Percentiles rank a stretch among this genome's conserved stretches.
phyloP scores from a whole-genome alignment of 2,888 invertebrate genomes.

The Ferdinandea cuprea region DNA sequence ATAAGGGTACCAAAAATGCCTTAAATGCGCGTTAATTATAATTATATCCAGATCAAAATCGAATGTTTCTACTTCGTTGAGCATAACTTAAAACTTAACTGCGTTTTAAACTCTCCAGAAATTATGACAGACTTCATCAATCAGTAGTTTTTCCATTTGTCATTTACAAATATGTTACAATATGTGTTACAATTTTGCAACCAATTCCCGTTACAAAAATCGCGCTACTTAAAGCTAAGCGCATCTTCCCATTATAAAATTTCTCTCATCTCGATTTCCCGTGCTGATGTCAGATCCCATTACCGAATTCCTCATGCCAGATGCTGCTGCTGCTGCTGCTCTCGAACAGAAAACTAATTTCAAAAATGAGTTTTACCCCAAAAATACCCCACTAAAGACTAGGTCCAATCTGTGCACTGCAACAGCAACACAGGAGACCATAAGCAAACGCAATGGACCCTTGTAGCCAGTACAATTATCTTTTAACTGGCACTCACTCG shows the following conservation, averaged over 20 bases:
- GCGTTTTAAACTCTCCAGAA: no score
- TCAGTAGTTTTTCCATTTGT: no score
- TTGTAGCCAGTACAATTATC: conserved; percentile 50
- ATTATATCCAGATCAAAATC: no score
- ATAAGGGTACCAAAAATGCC: no score
- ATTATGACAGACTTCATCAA: no score
- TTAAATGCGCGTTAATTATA: no score
- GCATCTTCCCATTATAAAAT: not conserved
- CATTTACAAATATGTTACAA: no score
- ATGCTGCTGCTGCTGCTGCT: conserved; percentile 17
- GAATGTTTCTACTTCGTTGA: no score
- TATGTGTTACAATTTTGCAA: no score
- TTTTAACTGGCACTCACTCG: conserved; percentile 57
- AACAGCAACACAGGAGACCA: not conserved
- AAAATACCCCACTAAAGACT: not conserved
- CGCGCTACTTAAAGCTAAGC: not conserved
- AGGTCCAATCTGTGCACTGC: not conserved
- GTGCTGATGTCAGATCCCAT: not conserved
- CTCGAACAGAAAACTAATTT: conserved; percentile 22
- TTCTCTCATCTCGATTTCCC: not conserved
- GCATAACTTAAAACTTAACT: no score
- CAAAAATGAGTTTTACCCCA: conserved; percentile 24
- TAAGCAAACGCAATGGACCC: conserved; percentile 35
- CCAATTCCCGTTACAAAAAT: not conserved
- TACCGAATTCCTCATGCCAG: conserved; percentile 16